Percentiles rank a stretch among this genome's conserved stretches.
Evolutionary conservation across 2,113 vertebrate species (phyloP).

Genomic region (Dipodomys ordii): DNA sequence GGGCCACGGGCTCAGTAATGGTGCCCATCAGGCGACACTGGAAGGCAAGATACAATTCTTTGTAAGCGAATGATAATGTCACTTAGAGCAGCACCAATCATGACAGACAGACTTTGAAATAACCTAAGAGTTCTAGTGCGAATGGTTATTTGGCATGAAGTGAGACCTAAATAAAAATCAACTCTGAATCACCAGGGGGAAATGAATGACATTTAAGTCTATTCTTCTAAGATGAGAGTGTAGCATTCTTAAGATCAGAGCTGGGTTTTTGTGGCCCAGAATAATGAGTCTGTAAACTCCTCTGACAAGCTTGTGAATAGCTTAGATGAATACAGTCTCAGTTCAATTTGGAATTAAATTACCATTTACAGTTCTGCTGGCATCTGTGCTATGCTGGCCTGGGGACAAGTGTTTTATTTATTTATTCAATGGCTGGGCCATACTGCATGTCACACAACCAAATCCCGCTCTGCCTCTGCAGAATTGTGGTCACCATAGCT

Average conservation of each 20-base stretch:
- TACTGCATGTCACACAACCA: background rate
- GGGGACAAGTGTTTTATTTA: background rate
- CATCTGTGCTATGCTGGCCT: constrained; percentile 46
- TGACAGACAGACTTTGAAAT: constrained; percentile 45
- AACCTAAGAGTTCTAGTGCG: background rate
- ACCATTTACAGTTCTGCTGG: constrained; percentile 51
- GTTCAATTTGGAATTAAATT: constrained; percentile 69
- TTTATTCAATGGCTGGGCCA: background rate
- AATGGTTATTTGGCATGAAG: constrained; percentile 1
- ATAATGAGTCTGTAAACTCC: constrained; percentile 59
- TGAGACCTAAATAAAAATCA: constrained; percentile 61
- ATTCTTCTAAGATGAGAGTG: constrained; percentile 47
- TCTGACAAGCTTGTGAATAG: constrained; percentile 62
- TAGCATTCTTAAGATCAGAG: constrained; percentile 35
- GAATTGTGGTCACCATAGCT: too few species aligned
- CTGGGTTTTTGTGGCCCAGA: constrained; percentile 49
- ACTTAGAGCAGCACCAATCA: background rate
- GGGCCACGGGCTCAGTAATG: background rate
- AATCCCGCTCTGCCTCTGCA: background rate
- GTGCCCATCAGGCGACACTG: background rate
- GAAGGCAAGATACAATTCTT: background rate
- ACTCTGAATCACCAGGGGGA: constrained; percentile 58
- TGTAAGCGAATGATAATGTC: background rate
- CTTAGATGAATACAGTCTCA: constrained; percentile 53
- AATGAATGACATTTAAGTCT: constrained; percentile 69